Evolutionary conservation across 2,888 invertebrate species (phyloP), one percentile per base, ranked within the genome.

Genomic region (Latrodectus elegans): DNA sequence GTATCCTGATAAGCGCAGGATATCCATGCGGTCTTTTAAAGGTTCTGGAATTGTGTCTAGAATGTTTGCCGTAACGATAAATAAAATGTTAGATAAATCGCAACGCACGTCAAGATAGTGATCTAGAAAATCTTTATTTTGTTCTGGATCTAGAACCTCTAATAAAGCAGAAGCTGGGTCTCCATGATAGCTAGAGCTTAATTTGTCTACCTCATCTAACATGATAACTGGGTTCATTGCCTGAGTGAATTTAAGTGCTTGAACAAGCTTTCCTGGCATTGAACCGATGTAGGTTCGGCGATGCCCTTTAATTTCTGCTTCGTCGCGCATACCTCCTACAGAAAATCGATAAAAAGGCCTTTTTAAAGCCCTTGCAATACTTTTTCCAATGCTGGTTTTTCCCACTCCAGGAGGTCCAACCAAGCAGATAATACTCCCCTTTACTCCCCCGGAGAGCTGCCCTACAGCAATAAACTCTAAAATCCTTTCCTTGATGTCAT

Each of bases 61-160:
- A 74, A 92, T 92, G 91, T 94, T 94, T 14, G 94, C 94, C 4
- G 94, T 94, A 4, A 94, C 94, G 72, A 94, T 93, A 91, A 94
- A 94, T 91, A 94, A 91, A 22, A 94, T 93, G 91, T 94, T 93
- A 1, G 94, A 94, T 49, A 94, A 91, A 91, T 94, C 94, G 92
- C 94, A 94, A 0, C 94, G 93, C 11, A 94, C 92, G 90, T 94
- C 93, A 80, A 94, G 89, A 92, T 91, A 93, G 92, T 94, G 94
- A 90, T 94, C 94, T 52, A 93, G 92, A 91, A 94, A 94, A 22
- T 92, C 91, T 84, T 91, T 91, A 91, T 94, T 94, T 91, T 94
- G 94, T 90, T 94, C 94, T 6, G 94, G 94, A 91, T 94, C 94
- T 78, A 94, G 91, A 2, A 94, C 94, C 91, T 94, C 94, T 64